Conservation (phyloP, 2,113 vertebrate genomes). For the Myanophis thanlyinensis region DNA sequence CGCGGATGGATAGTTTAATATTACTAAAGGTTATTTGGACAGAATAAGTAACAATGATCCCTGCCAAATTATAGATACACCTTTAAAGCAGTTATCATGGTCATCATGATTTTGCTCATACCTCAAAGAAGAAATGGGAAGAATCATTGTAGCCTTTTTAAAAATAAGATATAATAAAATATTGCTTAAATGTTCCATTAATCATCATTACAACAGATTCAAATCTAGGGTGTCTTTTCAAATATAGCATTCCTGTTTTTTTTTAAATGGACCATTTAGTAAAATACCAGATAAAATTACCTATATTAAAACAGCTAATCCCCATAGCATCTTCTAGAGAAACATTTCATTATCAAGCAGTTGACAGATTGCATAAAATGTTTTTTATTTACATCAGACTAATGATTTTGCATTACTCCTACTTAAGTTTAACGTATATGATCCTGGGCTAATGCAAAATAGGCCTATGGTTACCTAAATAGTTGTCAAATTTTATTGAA, state of each 20-base stretch:
- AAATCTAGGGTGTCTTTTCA: conserved; percentile 32
- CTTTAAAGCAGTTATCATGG: not conserved
- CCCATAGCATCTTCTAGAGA: conserved; percentile 31
- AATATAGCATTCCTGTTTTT: conserved; percentile 13
- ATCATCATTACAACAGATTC: conserved; percentile 33
- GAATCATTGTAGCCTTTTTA: not conserved
- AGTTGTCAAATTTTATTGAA: conserved; percentile 55
- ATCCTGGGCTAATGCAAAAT: conserved; percentile 30
- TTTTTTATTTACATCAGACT: conserved; percentile 28
- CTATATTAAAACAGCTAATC: conserved; percentile 38
- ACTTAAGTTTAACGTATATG: conserved; percentile 27
- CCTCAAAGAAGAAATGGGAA: not conserved
- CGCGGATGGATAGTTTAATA: not conserved
- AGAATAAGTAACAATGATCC: not conserved
- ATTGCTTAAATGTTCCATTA: conserved; percentile 20
- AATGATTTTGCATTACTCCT: conserved; percentile 29
- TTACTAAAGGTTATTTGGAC: not conserved
- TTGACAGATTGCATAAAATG: conserved; percentile 37
- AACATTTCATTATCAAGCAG: conserved; percentile 28
- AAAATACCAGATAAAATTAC: conserved; percentile 22
- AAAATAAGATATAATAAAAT: conserved; percentile 9
- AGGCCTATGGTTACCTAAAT: conserved; percentile 45
- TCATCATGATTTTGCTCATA: not conserved
- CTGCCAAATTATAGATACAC: not conserved
- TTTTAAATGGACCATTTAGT: conserved; percentile 21